Evolutionary conservation across 2,888 invertebrate species (phyloP).

Genomic region (Watsonalla cultraria): DNA sequence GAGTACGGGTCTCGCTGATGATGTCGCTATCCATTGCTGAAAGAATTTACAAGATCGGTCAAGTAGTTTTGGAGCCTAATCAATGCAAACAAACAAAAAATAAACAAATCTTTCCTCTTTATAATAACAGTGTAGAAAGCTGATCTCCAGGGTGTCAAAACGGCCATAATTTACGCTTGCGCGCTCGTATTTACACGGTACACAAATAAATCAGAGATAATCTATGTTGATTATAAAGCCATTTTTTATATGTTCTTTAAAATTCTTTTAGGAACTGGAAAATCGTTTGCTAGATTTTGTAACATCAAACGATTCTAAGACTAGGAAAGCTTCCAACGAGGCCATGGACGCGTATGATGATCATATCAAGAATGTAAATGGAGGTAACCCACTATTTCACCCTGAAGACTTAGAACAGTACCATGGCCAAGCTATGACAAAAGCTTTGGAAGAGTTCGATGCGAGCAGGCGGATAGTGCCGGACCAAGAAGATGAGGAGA

Average conservation of each 20-base stretch:
- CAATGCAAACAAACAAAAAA: too few relatives aligned
- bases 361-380: not conserved
- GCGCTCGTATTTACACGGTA: not conserved
- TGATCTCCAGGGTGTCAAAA: too few relatives aligned
- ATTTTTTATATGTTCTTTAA: not conserved
- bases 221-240: not conserved
- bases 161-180: too few relatives aligned
- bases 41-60: too few relatives aligned
- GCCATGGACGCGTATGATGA: not conserved
- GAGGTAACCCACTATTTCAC: constrained; percentile 15
- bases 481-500: not conserved
- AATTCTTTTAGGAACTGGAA: not conserved
- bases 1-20: too few relatives aligned
- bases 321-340: not conserved
- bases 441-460: not conserved
- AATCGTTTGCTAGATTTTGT: not conserved
- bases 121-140: too few relatives aligned
- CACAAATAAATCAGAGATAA: not conserved
- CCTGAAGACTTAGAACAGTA: constrained; percentile 8
- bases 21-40: too few relatives aligned
- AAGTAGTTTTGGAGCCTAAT: too few relatives aligned
- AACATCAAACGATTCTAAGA: not conserved
- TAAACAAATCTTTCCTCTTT: too few relatives aligned
- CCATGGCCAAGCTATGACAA: constrained; percentile 1
- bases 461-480: not conserved